Evolutionary conservation across 2,888 invertebrate genomes (phyloP).

Genomic region (Drosophila peninsularis): DNA sequence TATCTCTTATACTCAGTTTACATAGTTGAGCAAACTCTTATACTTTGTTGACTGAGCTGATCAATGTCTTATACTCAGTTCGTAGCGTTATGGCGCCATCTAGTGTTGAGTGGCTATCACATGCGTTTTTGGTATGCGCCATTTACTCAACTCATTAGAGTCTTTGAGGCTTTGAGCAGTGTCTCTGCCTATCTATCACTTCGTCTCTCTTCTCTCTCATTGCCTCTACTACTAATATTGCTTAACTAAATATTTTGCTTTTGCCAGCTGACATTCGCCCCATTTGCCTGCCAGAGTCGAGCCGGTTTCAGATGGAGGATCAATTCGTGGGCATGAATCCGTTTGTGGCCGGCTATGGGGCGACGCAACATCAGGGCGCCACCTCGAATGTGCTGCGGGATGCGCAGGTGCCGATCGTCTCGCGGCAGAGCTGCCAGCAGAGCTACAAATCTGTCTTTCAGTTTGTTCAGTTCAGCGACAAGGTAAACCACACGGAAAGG

Average conservation of each 20-base stretch:
- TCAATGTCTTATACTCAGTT: background rate
- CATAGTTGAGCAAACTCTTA: no score
- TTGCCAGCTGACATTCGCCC: conserved; percentile 88
- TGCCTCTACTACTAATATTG: no score
- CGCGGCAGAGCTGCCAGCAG: conserved; percentile 84
- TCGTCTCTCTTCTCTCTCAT: no score
- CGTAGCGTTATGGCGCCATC: background rate
- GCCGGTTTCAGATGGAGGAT: conserved; percentile 66
- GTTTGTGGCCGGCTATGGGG: conserved; percentile 93
- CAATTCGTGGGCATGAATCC: conserved; percentile 86
- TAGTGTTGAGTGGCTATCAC: background rate
- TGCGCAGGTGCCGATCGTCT: conserved; percentile 84
- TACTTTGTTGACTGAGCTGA: no score
- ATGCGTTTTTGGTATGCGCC: no score
- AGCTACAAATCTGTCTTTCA: conserved; percentile 82
- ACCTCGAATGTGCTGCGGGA: conserved; percentile 85
- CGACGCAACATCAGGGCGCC: conserved; percentile 85
- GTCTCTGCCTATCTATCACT: no score
- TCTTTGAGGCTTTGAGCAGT: no score
- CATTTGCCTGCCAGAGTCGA: conserved; percentile 90
- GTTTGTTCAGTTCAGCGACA: conserved; percentile 70
- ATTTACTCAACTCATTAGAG: no score
- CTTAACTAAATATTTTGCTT: no score
- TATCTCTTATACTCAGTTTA: no score
- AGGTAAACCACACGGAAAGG: conserved; percentile 57